Percentiles rank a stretch among this genome's conserved stretches.
Conservation (phyloP, 1,140 invertebrate species). For the Matsumurasca onukii region DNA sequence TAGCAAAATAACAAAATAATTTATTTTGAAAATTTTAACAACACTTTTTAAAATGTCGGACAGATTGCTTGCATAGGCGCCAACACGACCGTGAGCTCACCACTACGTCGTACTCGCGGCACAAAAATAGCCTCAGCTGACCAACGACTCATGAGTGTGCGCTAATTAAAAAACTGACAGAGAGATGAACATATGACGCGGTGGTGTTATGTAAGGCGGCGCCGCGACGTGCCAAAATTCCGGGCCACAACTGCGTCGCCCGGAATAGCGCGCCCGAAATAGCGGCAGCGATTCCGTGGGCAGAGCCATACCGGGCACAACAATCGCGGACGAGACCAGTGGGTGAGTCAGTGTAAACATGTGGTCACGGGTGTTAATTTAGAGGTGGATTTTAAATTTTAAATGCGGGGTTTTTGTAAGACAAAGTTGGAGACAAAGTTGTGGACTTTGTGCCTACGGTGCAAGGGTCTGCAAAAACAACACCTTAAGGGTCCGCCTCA, state of each 20-base stretch:
- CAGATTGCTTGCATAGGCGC: too few species aligned
- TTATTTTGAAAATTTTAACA: too few species aligned
- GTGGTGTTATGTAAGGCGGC: constrained; percentile 2
- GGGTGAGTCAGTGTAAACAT: constrained; percentile 5
- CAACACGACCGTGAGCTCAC: constrained; percentile 27
- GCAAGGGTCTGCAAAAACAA: too few species aligned
- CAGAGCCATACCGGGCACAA: background rate
- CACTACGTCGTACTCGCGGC: constrained; percentile 27
- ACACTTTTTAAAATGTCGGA: too few species aligned
- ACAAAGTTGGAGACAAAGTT: too few species aligned
- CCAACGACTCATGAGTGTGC: constrained; percentile 17
- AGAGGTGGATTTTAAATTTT: too few species aligned
- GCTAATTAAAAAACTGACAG: background rate
- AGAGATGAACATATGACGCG: background rate
- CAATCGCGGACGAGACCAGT: too few species aligned
- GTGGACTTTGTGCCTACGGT: too few species aligned
- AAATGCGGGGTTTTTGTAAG: too few species aligned
- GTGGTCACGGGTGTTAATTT: too few species aligned
- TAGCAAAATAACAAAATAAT: too few species aligned
- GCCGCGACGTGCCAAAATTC: background rate
- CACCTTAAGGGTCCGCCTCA: too few species aligned
- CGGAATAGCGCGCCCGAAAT: background rate
- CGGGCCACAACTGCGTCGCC: background rate
- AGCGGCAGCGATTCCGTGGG: constrained; percentile 4
- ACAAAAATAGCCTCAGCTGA: constrained; percentile 17